A percentile compares a stretch with the other conserved stretches of the same genome.
phyloP scores from a whole-genome alignment of 2,888 invertebrate genomes.

The Camptogramma bilineatum region DNA sequence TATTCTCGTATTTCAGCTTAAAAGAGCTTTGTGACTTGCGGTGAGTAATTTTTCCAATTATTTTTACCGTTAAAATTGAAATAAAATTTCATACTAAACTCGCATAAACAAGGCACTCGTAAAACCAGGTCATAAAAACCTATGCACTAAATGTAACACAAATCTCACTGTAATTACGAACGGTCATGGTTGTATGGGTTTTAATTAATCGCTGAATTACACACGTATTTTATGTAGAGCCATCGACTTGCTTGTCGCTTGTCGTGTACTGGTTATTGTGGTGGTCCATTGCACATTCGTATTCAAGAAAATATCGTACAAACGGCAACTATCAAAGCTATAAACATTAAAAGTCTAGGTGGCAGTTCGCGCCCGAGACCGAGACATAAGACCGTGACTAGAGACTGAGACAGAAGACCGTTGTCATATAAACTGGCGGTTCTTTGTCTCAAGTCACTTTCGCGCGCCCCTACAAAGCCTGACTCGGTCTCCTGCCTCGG shows the following conservation, averaged over 20 bases:
- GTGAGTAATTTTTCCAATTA: constrained; percentile 18
- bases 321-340: not conserved
- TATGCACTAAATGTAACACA: constrained; percentile 70
- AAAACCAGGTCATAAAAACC: constrained; percentile 53
- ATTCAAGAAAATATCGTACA: constrained; percentile 2
- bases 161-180: constrained; percentile 73
- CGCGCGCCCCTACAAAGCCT: no score
- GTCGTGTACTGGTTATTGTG: constrained; percentile 58
- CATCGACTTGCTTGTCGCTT: constrained; percentile 63
- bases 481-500: no score
- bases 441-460: no score
- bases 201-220: constrained; percentile 84
- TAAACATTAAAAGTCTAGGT: no score
- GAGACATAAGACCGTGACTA: no score
- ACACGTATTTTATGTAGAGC: constrained; percentile 68
- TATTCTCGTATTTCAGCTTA: not conserved
- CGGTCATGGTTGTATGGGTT: constrained; percentile 80
- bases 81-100: constrained; percentile 18
- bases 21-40: not conserved
- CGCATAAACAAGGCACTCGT: constrained; percentile 24
- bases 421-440: no score
- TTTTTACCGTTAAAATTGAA: constrained; percentile 21
- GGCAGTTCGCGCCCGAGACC: no score
- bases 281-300: constrained; percentile 51
- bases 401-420: no score